A percentile compares a stretch with the other conserved stretches of the same genome.
Evolutionary conservation across 2,113 vertebrate species (phyloP).

Genomic region (Mormyrus iriodes): DNA sequence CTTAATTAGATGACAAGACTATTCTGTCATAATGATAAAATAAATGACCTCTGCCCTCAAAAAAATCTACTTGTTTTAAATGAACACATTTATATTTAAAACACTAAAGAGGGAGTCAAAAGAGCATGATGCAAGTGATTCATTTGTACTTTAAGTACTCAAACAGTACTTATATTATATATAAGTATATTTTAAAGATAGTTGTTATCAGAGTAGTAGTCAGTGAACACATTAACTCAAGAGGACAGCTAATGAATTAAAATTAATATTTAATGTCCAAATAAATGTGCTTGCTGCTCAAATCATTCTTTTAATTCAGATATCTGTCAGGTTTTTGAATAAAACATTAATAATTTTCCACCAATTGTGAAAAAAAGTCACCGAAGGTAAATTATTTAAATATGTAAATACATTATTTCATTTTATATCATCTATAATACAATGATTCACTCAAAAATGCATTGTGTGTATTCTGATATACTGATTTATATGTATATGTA

Average conservation of each 20-base stretch:
- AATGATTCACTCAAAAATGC: background rate
- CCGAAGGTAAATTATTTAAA: background rate
- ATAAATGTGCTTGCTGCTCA: background rate
- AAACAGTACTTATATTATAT: background rate
- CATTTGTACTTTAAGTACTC: no score
- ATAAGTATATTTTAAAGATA: background rate
- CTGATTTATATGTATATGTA: background rate
- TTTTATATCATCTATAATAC: background rate
- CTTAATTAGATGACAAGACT: background rate
- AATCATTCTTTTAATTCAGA: background rate
- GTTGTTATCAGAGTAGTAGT: background rate
- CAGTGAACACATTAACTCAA: background rate
- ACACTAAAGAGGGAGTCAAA: background rate
- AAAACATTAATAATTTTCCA: background rate
- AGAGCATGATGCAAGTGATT: background rate
- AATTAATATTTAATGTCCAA: background rate
- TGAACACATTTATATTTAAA: background rate
- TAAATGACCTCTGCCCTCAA: background rate
- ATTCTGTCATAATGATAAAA: background rate
- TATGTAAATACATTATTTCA: background rate
- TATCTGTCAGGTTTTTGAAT: background rate
- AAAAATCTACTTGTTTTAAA: background rate
- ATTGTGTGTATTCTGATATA: background rate
- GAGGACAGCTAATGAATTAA: background rate
- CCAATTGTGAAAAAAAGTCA: background rate